These are phyloP conservation scores for Argyrosomus japonicus DNA, from an alignment of 2,113 vertebrate genomes.

Conservation along the genomic window DNA sequence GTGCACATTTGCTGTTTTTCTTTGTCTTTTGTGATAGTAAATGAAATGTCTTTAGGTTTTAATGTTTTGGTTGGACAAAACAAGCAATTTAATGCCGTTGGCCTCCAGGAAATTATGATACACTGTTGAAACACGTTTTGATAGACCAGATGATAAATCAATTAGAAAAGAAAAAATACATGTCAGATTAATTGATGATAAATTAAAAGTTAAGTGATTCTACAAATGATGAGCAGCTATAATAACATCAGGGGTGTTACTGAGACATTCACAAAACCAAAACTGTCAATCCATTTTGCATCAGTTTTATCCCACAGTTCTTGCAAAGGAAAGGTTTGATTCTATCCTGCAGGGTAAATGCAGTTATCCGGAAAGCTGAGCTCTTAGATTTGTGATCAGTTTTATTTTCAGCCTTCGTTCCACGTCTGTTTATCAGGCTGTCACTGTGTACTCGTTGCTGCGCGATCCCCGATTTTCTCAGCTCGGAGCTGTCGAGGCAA, in stretches of 20 bases:
- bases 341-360: not conserved
- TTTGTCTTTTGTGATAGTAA: not conserved
- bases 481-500: slow-evolving; percentile 72
- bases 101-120: not conserved
- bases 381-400: not conserved
- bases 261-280: not conserved
- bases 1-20: not conserved
- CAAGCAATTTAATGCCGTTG: not conserved
- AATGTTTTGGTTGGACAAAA: not conserved
- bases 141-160: not conserved
- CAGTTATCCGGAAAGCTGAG: not conserved
- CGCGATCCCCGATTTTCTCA: not conserved
- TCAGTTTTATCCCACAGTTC: not conserved
- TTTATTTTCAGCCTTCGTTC: not conserved
- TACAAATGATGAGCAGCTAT: not conserved
- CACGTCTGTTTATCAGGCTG: slow-evolving; percentile 28
- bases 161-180: too few relatives aligned
- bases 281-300: not conserved
- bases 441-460: slow-evolving; percentile 4
- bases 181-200: not conserved
- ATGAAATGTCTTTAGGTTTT: too few relatives aligned
- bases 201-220: not conserved
- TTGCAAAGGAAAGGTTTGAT: not conserved
- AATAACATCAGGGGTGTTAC: not conserved
- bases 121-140: not conserved